A percentile compares a stretch with the other conserved stretches of the same genome.
Conservation (phyloP, 2,113 vertebrate genomes). For the Peromyscus californicus region DNA sequence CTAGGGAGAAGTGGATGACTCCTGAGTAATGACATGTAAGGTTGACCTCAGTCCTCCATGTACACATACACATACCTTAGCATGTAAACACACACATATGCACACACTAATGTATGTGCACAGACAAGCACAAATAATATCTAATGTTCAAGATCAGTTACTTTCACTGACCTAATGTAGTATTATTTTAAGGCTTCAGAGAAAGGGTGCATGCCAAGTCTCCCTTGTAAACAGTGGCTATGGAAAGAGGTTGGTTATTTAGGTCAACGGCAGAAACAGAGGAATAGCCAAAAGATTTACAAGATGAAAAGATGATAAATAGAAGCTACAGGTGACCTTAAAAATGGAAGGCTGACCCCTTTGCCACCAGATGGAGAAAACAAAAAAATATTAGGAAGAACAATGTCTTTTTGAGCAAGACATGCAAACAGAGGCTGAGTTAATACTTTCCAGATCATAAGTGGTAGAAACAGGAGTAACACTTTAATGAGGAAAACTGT, state of each 20-base stretch:
- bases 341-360: not conserved
- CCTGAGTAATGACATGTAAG: not conserved
- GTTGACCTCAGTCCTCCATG: not conserved
- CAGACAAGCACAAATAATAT: not conserved
- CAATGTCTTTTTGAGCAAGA: not conserved
- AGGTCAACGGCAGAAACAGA: not conserved
- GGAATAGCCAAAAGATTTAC: not conserved
- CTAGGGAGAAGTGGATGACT: not conserved
- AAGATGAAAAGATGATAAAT: not conserved
- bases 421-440: not conserved
- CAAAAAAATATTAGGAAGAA: not conserved
- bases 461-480: fast-evolving
- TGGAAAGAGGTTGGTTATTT: not conserved
- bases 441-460: not conserved
- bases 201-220: not conserved
- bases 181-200: not conserved
- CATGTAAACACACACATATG: not conserved
- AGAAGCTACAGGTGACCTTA: not conserved
- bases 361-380: not conserved
- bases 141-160: not conserved
- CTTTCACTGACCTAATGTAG: not conserved
- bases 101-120: not conserved
- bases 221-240: not conserved
- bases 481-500: not conserved
- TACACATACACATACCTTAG: not conserved